Base-by-base conservation (phyloP, 2,888 invertebrate genomes). In the Pimpla rufipes region DNA sequence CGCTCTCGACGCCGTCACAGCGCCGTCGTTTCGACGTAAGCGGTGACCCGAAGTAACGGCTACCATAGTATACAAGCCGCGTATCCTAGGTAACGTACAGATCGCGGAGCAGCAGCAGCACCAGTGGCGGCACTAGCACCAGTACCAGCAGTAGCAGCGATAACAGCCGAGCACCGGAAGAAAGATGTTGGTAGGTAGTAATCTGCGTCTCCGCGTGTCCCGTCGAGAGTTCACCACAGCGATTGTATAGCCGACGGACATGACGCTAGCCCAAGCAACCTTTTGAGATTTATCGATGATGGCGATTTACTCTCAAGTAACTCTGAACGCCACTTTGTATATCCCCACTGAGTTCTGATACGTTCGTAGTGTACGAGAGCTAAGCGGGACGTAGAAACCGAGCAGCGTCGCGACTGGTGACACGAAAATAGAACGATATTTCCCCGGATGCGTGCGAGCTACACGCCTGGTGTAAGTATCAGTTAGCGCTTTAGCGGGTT, bases 281-380 rank as follows among this genome's bases (percentile, higher is more conserved):
- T 55, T 11, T 66, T 21, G 52, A 71, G 45, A 79, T 66, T 79
- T 73, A 71, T 79, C 71, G 66, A 71, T 10, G 66, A 71, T 10
- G 45, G 13, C 64, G 23, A 21, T 40, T 55, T n/a, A 21, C 18
- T 8, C 35, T 18, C 18, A 13, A 59, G 57, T 59, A 35, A 35
- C 16, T 23, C 0, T 8, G 40, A 52, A 11, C 35, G 10, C 57
- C 29, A 37, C 23, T 40, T 16, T 21, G 57, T 21, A 3, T 42
- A n/a, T 81, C 21, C 47, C 18, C 45, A 52, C 16, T 42, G 50
- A 47, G 16, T n/a, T 5, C 29, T 29, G 29, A 29, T 29, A 29
- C 29, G 5, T 5, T 29, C 29, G 2, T 3, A 5, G 29, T 29
- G 29, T 3, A 29, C 2, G 29, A 29, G 37, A 47, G 21, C 57